These are phyloP conservation scores for Ophion costatus DNA, from an alignment of 2,888 invertebrate genomes.

Conservation along the genomic window DNA sequence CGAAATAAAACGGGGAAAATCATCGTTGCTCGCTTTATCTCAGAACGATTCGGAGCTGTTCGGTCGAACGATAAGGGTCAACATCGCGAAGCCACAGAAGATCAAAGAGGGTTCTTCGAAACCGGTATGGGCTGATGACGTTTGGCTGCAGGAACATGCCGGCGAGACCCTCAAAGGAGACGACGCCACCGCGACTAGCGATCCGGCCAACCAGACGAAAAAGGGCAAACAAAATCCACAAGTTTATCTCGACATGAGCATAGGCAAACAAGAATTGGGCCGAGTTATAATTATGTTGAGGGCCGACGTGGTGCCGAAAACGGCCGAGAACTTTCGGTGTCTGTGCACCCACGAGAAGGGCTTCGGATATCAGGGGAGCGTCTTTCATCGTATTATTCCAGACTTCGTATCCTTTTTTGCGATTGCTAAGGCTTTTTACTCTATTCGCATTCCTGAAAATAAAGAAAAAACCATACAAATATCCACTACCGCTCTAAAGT, in stretches of 20 bases:
- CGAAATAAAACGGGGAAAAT: background rate
- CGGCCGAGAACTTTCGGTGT: slow-evolving; percentile 96
- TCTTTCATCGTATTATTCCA: slow-evolving; percentile 98
- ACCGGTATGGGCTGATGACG: slow-evolving; percentile 99
- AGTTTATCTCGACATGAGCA: slow-evolving; percentile 97
- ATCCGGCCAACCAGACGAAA: slow-evolving; percentile 75
- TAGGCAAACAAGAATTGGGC: slow-evolving; percentile 94
- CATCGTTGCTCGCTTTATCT: background rate
- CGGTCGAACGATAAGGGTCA: slow-evolving; percentile 97
- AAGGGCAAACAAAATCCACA: slow-evolving; percentile 90
- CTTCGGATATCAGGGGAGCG: slow-evolving; percentile 96
- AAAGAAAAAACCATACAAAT: background rate
- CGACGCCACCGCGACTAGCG: slow-evolving; percentile 77
- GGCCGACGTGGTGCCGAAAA: slow-evolving; percentile 96
- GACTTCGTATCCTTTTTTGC: slow-evolving; percentile 93
- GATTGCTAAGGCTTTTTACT: background rate
- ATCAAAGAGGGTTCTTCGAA: slow-evolving; percentile 97
- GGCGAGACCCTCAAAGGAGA: slow-evolving; percentile 91
- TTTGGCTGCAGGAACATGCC: slow-evolving; percentile 99
- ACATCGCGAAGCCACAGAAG: slow-evolving; percentile 98
- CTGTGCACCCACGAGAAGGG: slow-evolving; percentile 98
- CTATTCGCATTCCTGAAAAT: background rate
- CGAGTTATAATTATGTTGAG: slow-evolving; percentile 96
- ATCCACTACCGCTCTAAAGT: no score
- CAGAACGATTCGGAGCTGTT: slow-evolving; percentile 99